A percentile compares a stretch with the other conserved stretches of the same genome.
These are phyloP conservation scores for Enhydra lutris DNA, from an alignment of 2,113 vertebrate genomes.

Conservation along the genomic window DNA sequence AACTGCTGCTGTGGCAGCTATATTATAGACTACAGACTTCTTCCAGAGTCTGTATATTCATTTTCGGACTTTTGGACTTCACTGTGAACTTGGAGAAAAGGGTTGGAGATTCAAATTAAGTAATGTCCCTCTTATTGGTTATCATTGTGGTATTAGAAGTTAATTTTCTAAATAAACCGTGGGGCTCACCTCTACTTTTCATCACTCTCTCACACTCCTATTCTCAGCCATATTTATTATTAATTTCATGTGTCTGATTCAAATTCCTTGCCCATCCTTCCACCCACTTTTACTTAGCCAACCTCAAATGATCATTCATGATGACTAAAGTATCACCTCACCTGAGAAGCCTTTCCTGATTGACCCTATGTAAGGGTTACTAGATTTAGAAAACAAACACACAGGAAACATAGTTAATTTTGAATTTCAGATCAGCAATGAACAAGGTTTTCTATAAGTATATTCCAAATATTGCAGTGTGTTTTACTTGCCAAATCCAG, in stretches of 20 bases:
- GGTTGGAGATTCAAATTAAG: not conserved
- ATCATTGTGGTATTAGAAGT: not conserved
- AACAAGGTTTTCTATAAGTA: not conserved
- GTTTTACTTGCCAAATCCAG: not conserved
- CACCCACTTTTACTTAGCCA: not conserved
- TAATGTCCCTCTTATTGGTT: not conserved
- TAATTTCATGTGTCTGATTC: not conserved
- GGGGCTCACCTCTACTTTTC: not conserved
- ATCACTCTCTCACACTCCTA: not conserved
- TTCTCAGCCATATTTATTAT: not conserved
- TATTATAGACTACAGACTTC: no score
- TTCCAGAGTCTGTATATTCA: no score
- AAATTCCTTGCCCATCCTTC: not conserved
- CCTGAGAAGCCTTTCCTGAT: not conserved
- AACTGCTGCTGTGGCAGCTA: not conserved
- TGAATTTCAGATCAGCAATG: not conserved
- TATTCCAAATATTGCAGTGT: not conserved
- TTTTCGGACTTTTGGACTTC: not conserved
- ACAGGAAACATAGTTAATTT: not conserved
- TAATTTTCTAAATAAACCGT: constrained; percentile 7
- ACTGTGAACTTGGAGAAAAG: not conserved
- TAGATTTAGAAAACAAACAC: not conserved
- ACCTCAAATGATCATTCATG: not conserved
- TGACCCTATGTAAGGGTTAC: not conserved
- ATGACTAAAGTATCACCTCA: not conserved